Base-by-base conservation (phyloP, 2,113 vertebrate genomes). In the Addax nasomaculatus region DNA sequence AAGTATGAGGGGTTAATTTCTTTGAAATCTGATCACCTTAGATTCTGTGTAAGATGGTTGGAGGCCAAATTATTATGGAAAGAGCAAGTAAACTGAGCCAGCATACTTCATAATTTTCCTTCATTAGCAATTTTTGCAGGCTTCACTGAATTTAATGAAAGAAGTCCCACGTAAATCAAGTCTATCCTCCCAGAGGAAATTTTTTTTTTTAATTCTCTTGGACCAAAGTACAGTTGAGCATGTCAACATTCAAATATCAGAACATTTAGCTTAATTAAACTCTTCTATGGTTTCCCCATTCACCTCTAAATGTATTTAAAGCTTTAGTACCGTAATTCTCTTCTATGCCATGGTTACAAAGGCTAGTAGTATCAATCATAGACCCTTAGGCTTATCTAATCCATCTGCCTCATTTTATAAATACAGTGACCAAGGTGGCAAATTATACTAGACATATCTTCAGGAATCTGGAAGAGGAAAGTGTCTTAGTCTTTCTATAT, bases 71-170 rank as follows among this genome's bases (percentile, higher is more conserved):
- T 95, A 96, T 93, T 93, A 95, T 96, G 95, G 94, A 96, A 97
- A 97, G 78, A 97, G 62, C 90, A 97, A 96, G 94, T 89, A 97
- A 96, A 97, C 36, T 95, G 97, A 97, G 94, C 94, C 97, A 97
- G 93, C 93, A 96, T 95, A 95, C 97, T 97, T 97, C 97, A 98
- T 97, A 91, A 97, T 97, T 98, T 97, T 94, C 97, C 96, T 97
- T 98, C 97, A 98, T 98, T 97, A 98, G 95, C 90, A 98, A 97
- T 93, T 94, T 98, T 90, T 98, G 53, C 97, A 98, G 97, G 88
- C 96, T 98, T 96, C 47, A 55, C 45, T 94, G 79, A 89, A 93
- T 85, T 96, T 81, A 90, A 95, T 97, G 97, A 97, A 98, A 98
- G 96, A 97, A 97, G 81, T 94, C 93, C 85, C 97, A 96, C 85